Evolutionary conservation across 30 jellyfish, hydroid and myxozoan species (phyloP).

Genomic region (Aurelia aurita complex sp. Pacific): DNA sequence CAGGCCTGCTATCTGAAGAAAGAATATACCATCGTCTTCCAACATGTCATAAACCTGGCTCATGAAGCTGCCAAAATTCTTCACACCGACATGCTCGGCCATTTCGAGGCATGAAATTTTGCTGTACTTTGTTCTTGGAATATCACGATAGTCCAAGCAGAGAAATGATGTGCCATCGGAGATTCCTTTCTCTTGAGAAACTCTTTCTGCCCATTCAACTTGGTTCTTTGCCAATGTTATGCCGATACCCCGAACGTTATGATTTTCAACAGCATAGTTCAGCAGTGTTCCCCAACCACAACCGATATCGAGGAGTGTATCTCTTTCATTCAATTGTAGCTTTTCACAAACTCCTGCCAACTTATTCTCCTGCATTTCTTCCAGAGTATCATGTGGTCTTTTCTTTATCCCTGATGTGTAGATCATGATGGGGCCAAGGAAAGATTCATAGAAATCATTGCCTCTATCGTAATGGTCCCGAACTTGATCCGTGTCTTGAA

Average conservation of each 20-base stretch:
- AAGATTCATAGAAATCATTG: slow-evolving; percentile 85
- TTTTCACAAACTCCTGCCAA: slow-evolving; percentile 71
- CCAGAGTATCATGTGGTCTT: slow-evolving; percentile 65
- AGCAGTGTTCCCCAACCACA: slow-evolving; percentile 97
- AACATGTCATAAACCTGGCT: slow-evolving; percentile 84
- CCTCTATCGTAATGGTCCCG: slow-evolving; percentile 96
- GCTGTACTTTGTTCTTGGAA: slow-evolving; percentile 68
- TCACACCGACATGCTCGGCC: slow-evolving; percentile 97
- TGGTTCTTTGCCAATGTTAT: slow-evolving; percentile 82
- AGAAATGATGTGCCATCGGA: slow-evolving; percentile 61
- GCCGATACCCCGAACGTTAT: slow-evolving; percentile 73
- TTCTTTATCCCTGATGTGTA: slow-evolving; percentile 83
- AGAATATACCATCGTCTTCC: slow-evolving; percentile 89
- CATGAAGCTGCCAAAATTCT: slow-evolving; percentile 78
- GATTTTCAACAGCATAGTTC: slow-evolving; percentile 85
- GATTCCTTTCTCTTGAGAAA: slow-evolving; percentile 56
- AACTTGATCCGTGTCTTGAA: slow-evolving; percentile 82
- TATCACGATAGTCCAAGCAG: slow-evolving; percentile 86
- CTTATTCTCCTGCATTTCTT: slow-evolving; percentile 85
- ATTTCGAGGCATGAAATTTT: slow-evolving; percentile 94
- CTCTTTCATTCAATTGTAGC: slow-evolving; percentile 67
- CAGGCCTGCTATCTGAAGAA: slow-evolving; percentile 92
- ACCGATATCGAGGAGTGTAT: slow-evolving; percentile 80
- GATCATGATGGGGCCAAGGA: slow-evolving; percentile 84
- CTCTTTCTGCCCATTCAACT: slow-evolving; percentile 76